Base-by-base conservation (phyloP, 2,888 invertebrate species). In the Idaea biselata region DNA sequence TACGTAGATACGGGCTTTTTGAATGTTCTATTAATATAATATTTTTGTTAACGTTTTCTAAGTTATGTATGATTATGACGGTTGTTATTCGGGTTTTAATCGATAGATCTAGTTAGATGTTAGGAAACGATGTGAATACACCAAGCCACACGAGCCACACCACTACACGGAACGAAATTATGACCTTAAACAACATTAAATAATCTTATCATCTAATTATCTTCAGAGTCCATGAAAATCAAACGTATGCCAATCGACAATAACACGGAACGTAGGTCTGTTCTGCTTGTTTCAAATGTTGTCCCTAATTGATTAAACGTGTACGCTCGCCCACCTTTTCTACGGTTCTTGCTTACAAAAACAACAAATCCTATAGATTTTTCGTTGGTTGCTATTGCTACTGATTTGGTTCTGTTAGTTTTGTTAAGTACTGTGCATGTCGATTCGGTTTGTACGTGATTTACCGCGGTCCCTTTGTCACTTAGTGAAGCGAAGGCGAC, bases 251-350 rank as follows among this genome's bases (percentile, higher is more conserved):
- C 44, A 44, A 44, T 44, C 11, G 44, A 44, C 44, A 1, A 44
- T 44, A 44, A 44, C 44, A 44, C 14, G 44, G 44, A 44, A 44
- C 14, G 44, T 44, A 11, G 14, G 31, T 54, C 54, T 32, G 25
- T 44, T 44, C 44, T 11, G 44, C 44, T 44, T 44, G 44, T 44
- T 44, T 44, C 44, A 73, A 74, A 78, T 78, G 79, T 80, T 80
- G 74, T 78, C 75, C 77, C 80, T 89, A 88, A 89, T 89, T 88
- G 88, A 86, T 84, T 86, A 84, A 84, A 83, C 87, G 79, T 87
- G 87, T 87, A 75, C 77, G 66, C 71, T 56, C 71, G 74, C 75
- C 70, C 75, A 71, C 74, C 73, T 77, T 75, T 74, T 73, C 73
- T 44, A 78, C 76, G 79, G 77, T 75, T 68, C 66, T 74, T 68